phyloP scores from a whole-genome alignment of 2,888 invertebrate species.

The Arrhopalites spinosus region DNA sequence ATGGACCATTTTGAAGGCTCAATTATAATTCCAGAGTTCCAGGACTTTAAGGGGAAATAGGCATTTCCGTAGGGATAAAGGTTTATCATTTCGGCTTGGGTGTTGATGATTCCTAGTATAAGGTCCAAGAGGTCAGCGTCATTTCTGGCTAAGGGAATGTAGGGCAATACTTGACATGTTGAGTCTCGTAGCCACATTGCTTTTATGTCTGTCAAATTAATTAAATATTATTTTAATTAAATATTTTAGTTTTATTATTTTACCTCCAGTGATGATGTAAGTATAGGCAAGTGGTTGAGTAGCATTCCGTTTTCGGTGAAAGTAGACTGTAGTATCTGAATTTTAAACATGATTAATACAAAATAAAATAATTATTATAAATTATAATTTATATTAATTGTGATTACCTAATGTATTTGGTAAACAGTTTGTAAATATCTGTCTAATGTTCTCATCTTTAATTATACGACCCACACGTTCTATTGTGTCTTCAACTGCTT shows the following conservation, averaged over 20 bases:
- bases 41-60: slow-evolving; percentile 48
- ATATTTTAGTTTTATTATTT: too few species aligned
- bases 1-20: slow-evolving; percentile 29
- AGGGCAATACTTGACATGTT: slow-evolving; percentile 53
- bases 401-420: slow-evolving; percentile 51
- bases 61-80: slow-evolving; percentile 51
- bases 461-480: slow-evolving; percentile 42
- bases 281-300: slow-evolving; percentile 44
- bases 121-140: slow-evolving; percentile 45
- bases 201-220: slow-evolving; percentile 43
- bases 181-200: slow-evolving; percentile 55
- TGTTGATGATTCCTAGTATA: slow-evolving; percentile 52
- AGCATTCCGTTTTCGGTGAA: slow-evolving; percentile 19
- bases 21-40: slow-evolving; percentile 46
- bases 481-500: slow-evolving; percentile 46
- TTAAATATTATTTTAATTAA: not conserved
- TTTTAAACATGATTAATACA: not conserved
- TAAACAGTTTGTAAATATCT: slow-evolving; percentile 52
- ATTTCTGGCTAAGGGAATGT: slow-evolving; percentile 46
- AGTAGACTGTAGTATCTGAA: slow-evolving; percentile 50
- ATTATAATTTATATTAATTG: not conserved
- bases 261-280: slow-evolving; percentile 54
- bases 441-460: slow-evolving; percentile 46
- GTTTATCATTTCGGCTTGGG: slow-evolving; percentile 51
- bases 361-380: not conserved